Percentiles rank a stretch among this genome's conserved stretches.
These are phyloP conservation scores for Oxytorus armatus DNA, from an alignment of 2,888 invertebrate genomes.

Conservation along the genomic window DNA sequence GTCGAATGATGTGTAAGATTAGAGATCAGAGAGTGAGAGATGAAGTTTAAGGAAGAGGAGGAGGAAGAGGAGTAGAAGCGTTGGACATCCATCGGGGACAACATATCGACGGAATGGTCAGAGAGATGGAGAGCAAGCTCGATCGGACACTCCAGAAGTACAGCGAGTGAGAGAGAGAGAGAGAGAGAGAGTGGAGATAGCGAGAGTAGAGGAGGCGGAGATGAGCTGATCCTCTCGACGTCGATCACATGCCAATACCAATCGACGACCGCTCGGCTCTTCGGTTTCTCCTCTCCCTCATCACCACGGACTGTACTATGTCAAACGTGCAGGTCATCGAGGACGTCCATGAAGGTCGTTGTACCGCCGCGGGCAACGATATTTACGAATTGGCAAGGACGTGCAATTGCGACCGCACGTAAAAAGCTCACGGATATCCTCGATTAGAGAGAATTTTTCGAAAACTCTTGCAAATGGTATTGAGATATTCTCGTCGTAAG, in stretches of 20 bases:
- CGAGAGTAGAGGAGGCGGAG: constrained; percentile 49
- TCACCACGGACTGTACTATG: constrained; percentile 25
- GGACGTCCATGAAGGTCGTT: constrained; percentile 48
- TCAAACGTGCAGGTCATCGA: constrained; percentile 51
- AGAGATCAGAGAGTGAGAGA: constrained; percentile 33
- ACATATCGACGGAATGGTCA: constrained; percentile 54
- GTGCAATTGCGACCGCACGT: constrained; percentile 29
- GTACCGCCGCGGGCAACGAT: constrained; percentile 27
- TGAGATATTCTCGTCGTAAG: not conserved
- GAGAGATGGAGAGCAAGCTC: constrained; percentile 64
- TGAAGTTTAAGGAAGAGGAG: constrained; percentile 35
- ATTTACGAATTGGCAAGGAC: constrained; percentile 32
- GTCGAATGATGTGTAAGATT: constrained; percentile 36
- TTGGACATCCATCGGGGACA: constrained; percentile 47
- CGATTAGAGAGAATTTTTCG: constrained; percentile 52
- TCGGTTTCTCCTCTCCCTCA: constrained; percentile 34
- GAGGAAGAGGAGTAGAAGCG: constrained; percentile 11
- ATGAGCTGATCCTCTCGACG: constrained; percentile 66
- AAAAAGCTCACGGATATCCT: not conserved
- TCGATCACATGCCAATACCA: constrained; percentile 69
- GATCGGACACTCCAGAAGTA: constrained; percentile 58
- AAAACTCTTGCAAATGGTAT: constrained; percentile 54
- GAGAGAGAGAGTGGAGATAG: constrained; percentile 23
- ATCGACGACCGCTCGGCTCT: constrained; percentile 63
- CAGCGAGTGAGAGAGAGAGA: constrained; percentile 1